phyloP scores from a whole-genome alignment of 2,888 invertebrate genomes.

The Lacanobia oleracea region DNA sequence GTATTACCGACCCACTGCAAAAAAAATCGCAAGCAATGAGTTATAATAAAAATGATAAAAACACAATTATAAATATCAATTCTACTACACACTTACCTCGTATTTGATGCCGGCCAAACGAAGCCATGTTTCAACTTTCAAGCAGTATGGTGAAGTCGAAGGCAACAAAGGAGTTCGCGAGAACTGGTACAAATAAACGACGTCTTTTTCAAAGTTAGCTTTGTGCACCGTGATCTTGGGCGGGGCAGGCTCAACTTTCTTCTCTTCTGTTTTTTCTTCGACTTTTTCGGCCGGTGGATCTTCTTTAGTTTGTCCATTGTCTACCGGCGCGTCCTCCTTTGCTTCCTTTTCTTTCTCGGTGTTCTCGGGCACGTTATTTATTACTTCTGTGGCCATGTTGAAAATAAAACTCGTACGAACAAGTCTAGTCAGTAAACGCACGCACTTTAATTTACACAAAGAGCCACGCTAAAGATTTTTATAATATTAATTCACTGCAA shows the following conservation, averaged over 20 bases:
- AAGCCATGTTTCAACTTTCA: conserved; percentile 99
- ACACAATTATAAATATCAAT: conserved; percentile 10
- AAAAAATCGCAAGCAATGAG: conserved; percentile 60
- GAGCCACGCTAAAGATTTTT: conserved; percentile 36
- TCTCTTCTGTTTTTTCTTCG: conserved; percentile 87
- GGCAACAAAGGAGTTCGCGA: conserved; percentile 97
- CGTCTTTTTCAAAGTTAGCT: conserved; percentile 96
- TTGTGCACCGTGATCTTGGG: conserved; percentile 96
- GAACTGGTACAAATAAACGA: conserved; percentile 98
- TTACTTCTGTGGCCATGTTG: conserved; percentile 94
- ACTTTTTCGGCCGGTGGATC: conserved; percentile 85
- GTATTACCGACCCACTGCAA: neutral
- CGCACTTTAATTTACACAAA: conserved; percentile 59
- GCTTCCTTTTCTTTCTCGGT: conserved; percentile 91
- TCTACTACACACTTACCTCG: conserved; percentile 93
- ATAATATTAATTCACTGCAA: conserved; percentile 48
- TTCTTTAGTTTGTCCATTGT: conserved; percentile 86
- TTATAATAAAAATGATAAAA: conserved; percentile 1
- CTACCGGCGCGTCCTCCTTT: conserved; percentile 89
- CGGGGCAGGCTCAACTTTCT: conserved; percentile 92
- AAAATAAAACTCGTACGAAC: conserved; percentile 62
- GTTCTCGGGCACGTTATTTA: conserved; percentile 92
- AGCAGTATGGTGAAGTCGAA: conserved; percentile 97
- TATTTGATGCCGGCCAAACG: conserved; percentile 97
- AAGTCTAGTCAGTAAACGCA: conserved; percentile 42